Evolutionary conservation across 2,113 vertebrate genomes (phyloP), one percentile per base, ranked within the genome.

Genomic region (Otolemur garnettii): DNA sequence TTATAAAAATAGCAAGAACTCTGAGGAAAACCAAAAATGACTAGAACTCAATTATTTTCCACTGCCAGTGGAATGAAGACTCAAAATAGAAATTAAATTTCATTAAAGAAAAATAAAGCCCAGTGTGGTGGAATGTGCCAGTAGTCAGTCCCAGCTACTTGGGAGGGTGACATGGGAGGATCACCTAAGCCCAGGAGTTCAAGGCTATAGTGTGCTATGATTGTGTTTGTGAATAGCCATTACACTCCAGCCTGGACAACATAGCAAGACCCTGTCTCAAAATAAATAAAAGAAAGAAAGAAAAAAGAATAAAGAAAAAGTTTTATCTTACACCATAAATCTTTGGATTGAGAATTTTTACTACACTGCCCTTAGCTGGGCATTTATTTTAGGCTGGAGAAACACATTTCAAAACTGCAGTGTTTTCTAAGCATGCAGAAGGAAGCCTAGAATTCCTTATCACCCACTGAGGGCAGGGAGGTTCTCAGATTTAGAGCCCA

Each of bases 71-170:
- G 72, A 69, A 89, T 74, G 19, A 53, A 35, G 55, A 87, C 21
- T 85, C 62, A 84, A 78, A 68, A 68, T 72, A 18, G 66, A 95
- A 88, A 77, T 85, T 60, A 82, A 77, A 77, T 45, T 80, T 7
- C 4, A 18, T 50, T 69, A 28, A 53, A 84, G 66, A 90, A 96
- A 95, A 93, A 50, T 45, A 71, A 87, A 64, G 26, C 62, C 62
- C 26, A 11, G 11, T 4, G 11, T 64, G 62, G 62, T 64, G 62
- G 10, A 24, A 4, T 64, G 62, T 24, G 10, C 62, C 62, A 28
- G 22, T 64, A 64, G 62, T 64, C 62, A 64, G 62, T 64, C 62
- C 62, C 26, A 64, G 62, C 26, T 64, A 24, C 24, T 64, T 11
- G 26, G 62, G 24, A 64, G 62, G 24, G 24, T 28, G 62, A 64